A percentile compares a stretch with the other conserved stretches of the same genome.
phyloP scores from a whole-genome alignment of 2,888 invertebrate species.

The Stenodera caucasica region DNA sequence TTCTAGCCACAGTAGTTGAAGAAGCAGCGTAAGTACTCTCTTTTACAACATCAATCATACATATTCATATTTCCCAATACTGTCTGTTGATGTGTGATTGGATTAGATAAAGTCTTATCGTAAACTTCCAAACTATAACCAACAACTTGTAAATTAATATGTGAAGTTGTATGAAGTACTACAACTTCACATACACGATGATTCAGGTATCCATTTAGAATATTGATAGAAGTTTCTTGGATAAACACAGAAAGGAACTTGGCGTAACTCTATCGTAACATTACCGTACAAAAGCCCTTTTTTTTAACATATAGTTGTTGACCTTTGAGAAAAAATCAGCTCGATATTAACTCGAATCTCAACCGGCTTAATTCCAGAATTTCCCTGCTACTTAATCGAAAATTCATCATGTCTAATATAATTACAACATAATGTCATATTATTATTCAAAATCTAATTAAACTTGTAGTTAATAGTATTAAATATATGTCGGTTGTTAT shows the following conservation, averaged over 20 bases:
- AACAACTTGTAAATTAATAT: constrained; percentile 3
- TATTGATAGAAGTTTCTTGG: neutral
- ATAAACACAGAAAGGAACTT: no score
- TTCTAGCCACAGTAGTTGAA: constrained; percentile 85
- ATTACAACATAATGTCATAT: neutral
- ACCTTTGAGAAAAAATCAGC: no score
- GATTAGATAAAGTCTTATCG: neutral
- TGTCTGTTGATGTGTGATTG: neutral
- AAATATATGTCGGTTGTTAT: neutral
- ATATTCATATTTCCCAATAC: no score
- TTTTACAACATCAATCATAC: no score
- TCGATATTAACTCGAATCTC: no score
- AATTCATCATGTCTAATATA: no score
- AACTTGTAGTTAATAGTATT: neutral
- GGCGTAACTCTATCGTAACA: no score
- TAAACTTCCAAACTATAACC: neutral
- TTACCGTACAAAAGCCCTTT: no score
- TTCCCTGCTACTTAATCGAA: no score
- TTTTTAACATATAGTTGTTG: no score
- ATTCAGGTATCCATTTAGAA: neutral
- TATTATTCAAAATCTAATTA: constrained; percentile 23
- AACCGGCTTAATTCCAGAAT: no score
- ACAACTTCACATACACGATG: no score
- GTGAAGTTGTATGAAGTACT: neutral
- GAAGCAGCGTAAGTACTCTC: constrained; percentile 74